Evolutionary conservation across 1,140 invertebrate species (phyloP).

Genomic region (Aphelenchoides fujianensis): DNA sequence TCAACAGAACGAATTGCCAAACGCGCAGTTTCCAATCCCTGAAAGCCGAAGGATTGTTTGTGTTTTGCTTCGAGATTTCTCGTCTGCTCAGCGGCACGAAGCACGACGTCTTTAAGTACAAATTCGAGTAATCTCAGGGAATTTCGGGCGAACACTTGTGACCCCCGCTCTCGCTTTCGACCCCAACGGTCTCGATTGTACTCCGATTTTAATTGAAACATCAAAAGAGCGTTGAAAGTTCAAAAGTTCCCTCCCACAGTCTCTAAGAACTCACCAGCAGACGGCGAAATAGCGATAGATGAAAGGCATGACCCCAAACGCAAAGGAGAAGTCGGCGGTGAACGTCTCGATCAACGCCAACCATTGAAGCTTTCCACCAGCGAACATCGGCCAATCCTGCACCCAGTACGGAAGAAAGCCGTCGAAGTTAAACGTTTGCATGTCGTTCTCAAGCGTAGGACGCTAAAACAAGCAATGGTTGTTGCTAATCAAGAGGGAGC

Average conservation of each 20-base stretch:
- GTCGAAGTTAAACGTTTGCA: slow-evolving; percentile 13
- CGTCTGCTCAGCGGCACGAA: too few species aligned
- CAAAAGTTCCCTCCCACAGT: not conserved
- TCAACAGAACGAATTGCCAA: not conserved
- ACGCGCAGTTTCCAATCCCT: not conserved
- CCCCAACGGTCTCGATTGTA: not conserved
- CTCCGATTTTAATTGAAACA: not conserved
- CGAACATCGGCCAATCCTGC: not conserved
- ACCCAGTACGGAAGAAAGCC: slow-evolving; percentile 4
- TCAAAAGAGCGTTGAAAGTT: slow-evolving; percentile 1
- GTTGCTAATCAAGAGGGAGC: not conserved
- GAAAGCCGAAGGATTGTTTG: too few species aligned
- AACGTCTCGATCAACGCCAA: not conserved
- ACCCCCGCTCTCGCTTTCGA: not conserved
- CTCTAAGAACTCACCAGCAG: not conserved
- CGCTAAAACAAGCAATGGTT: not conserved
- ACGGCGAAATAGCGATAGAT: slow-evolving; percentile 1
- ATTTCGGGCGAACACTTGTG: not conserved
- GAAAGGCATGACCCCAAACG: not conserved
- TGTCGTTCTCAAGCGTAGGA: not conserved
- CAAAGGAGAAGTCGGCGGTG: slow-evolving; percentile 2
- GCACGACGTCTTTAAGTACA: not conserved
- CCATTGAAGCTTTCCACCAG: not conserved
- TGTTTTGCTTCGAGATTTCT: too few species aligned
- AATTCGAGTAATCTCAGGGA: not conserved